Evolutionary conservation across 2,113 vertebrate genomes (phyloP), one percentile per base, ranked within the genome.

Genomic region (Bufo bufo): DNA sequence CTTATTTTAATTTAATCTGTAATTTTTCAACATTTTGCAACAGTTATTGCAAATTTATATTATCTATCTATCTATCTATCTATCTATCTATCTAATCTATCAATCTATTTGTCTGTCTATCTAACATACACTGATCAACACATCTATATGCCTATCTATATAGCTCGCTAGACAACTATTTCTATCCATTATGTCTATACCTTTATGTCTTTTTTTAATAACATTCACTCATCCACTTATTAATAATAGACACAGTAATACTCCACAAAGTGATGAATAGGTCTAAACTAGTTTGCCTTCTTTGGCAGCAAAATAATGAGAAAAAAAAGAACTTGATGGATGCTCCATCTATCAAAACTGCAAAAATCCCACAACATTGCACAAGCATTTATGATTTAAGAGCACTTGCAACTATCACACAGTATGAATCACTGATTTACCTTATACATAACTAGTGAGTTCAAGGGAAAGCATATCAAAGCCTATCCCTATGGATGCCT

Each of bases 391-490:
- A 74, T 74, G 43, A 74, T 74, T 74, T 74, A 74, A 47, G 43
- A 74, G 71, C 71, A 47, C 43, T 74, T 74, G 43, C 33, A 47
- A 74, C 71, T 74, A 43, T 74, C 43, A 74, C 33, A 74, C 33
- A 74, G 71, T 43, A 74, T 45, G 33, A 74, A 74, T 47, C 43
- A 47, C 71, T 16, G 71, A 47, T 74, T 17, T 74, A 74, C 71
- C 71, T 47, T 13, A 74, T 74, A 47, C 43, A 74, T 74, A 74
- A 47, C 71, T 43, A 74, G 17, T 74, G 43, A 74, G 71, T 74
- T 74, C 13, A 47, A 74, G 71, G 33, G 71, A 74, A 74, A 47
- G 47, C 43, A 74, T 74, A 74, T 74, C 43, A 74, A 74, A 74
- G 43, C 13, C 13, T 74, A 47, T 74, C 71, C 71, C 71, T 74